Evolutionary conservation across 1,140 invertebrate species (phyloP).

Genomic region (Radopholus similis): DNA sequence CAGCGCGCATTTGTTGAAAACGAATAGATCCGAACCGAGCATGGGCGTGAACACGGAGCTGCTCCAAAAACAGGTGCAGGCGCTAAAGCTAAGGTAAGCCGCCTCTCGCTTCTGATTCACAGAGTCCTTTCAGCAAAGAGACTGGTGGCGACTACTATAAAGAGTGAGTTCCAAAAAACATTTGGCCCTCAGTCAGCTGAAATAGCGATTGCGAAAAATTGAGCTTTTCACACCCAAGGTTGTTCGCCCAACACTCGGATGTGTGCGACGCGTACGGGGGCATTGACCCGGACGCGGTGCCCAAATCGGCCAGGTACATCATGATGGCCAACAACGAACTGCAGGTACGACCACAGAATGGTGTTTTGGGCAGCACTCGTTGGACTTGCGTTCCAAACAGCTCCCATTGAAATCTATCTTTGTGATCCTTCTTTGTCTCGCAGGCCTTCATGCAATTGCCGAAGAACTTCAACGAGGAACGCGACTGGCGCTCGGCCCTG

Average conservation of each 20-base stretch:
- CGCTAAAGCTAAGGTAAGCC: slow-evolving; percentile 50
- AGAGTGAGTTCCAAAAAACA: slow-evolving; percentile 35
- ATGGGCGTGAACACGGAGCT: slow-evolving; percentile 39
- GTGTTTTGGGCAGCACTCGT: no score
- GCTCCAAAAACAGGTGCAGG: slow-evolving; percentile 36
- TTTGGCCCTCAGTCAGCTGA: background rate
- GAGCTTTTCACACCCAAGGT: slow-evolving; percentile 20
- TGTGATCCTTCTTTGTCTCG: slow-evolving; percentile 7
- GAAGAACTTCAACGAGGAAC: slow-evolving; percentile 32
- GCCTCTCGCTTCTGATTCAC: no score
- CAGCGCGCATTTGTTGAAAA: no score
- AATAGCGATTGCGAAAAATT: background rate
- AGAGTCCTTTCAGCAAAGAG: no score
- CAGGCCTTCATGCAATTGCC: slow-evolving; percentile 46
- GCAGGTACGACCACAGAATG: background rate
- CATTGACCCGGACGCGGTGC: slow-evolving; percentile 43
- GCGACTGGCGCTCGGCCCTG: slow-evolving; percentile 44
- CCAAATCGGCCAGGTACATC: slow-evolving; percentile 40
- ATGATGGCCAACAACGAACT: slow-evolving; percentile 41
- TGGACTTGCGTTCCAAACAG: background rate
- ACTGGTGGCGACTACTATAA: slow-evolving; percentile 49
- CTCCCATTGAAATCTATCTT: background rate
- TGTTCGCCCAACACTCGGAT: slow-evolving; percentile 45
- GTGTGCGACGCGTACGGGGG: slow-evolving; percentile 46
- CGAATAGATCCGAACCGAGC: no score